Percentiles rank a stretch among this genome's conserved stretches.
Conservation (phyloP, 2,113 vertebrate genomes). For the Takifugu bimaculatus region DNA sequence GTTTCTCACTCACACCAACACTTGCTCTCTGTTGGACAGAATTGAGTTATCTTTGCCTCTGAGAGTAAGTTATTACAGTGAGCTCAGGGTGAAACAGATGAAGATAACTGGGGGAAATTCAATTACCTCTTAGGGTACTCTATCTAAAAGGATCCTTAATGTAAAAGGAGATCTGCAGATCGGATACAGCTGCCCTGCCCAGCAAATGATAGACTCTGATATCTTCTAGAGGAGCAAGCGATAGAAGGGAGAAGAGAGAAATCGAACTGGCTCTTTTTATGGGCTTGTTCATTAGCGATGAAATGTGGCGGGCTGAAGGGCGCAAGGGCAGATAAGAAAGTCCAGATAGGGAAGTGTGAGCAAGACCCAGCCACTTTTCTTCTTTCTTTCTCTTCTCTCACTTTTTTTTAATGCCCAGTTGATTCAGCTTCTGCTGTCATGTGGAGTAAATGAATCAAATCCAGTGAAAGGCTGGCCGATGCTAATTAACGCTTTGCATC, state of each 20-base stretch:
- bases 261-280: constrained; percentile 79
- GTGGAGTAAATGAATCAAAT: constrained; percentile 68
- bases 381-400: constrained; percentile 35
- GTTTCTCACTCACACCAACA: constrained; percentile 26
- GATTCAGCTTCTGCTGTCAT: constrained; percentile 56
- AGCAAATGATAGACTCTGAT: constrained; percentile 65
- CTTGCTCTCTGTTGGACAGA: constrained; percentile 68
- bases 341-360: constrained; percentile 67
- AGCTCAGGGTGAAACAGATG: constrained; percentile 91
- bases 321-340: constrained; percentile 75
- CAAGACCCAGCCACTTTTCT: constrained; percentile 63
- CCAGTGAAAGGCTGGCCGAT: constrained; percentile 58
- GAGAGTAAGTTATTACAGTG: constrained; percentile 99
- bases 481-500: constrained; percentile 70
- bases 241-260: constrained; percentile 60
- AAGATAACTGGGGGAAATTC: constrained; percentile 99
- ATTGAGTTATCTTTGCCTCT: constrained; percentile 97
- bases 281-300: constrained; percentile 79
- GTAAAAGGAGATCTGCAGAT: constrained; percentile 94
- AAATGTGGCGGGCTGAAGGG: constrained; percentile 78
- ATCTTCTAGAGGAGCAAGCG: constrained; percentile 49
- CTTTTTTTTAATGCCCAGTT: constrained; percentile 29
- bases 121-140: constrained; percentile 99
- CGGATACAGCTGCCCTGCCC: constrained; percentile 51
- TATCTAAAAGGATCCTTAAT: constrained; percentile 99